Conservation (phyloP, 2,113 vertebrate genomes). For the Shinisaurus crocodilurus region DNA sequence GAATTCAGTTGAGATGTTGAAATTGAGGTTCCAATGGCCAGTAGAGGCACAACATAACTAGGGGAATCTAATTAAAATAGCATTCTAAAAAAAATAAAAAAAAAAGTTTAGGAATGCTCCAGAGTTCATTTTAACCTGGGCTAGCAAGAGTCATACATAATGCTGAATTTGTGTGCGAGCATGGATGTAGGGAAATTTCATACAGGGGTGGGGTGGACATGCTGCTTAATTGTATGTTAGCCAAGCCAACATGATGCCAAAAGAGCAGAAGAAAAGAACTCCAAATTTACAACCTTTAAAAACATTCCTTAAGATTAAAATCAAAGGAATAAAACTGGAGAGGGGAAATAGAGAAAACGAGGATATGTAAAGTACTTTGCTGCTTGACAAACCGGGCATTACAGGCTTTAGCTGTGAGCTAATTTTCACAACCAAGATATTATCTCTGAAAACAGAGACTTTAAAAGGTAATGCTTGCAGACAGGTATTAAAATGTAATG, state of each 20-base stretch:
- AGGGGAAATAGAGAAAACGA: neutral
- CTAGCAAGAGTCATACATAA: neutral
- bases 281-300: neutral
- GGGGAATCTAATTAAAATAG: neutral
- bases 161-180: neutral
- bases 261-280: neutral
- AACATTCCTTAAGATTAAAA: neutral
- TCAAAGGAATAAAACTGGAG: neutral
- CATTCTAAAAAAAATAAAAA: neutral
- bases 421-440: constrained; percentile 37
- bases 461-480: constrained; percentile 25
- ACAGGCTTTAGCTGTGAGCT: constrained; percentile 35
- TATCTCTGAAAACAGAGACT: constrained; percentile 36
- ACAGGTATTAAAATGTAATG: neutral
- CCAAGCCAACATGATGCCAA: neutral
- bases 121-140: neutral
- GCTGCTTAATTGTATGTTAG: neutral
- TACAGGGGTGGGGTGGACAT: neutral
- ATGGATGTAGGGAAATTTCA: neutral
- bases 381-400: neutral
- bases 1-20: neutral
- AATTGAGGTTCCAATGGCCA: too few relatives aligned
- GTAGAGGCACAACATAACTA: neutral
- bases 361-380: constrained; percentile 13
- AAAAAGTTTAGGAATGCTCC: neutral